Evolutionary conservation across 1,140 invertebrate species (phyloP).

Genomic region (Bombus confusus): DNA sequence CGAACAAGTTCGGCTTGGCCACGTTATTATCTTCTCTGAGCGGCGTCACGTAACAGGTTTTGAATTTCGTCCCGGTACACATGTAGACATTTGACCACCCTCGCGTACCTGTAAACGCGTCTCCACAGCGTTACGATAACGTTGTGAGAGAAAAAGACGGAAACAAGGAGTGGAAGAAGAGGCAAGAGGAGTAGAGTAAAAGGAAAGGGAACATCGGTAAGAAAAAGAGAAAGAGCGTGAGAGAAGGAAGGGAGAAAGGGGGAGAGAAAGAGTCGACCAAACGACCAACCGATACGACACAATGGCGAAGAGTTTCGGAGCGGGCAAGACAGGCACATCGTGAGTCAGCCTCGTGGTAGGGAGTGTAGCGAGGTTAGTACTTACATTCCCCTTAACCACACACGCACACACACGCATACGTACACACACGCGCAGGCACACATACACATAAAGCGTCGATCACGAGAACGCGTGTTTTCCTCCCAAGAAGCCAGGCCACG

Average conservation of each 20-base stretch:
- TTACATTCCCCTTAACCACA: slow-evolving; percentile 42
- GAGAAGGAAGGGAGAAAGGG: not conserved
- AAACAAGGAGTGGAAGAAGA: not conserved
- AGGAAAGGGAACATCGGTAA: not conserved
- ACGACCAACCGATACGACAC: slow-evolving; percentile 50
- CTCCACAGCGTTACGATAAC: not conserved
- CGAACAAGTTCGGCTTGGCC: slow-evolving; percentile 17
- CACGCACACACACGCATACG: no score
- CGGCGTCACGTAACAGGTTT: slow-evolving; percentile 53
- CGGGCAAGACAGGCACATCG: slow-evolving; percentile 42
- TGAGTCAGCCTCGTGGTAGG: slow-evolving; percentile 65
- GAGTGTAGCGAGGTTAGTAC: slow-evolving; percentile 57
- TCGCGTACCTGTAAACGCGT: slow-evolving; percentile 49
- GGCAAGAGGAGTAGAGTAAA: slow-evolving; percentile 17
- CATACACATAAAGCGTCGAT: not conserved
- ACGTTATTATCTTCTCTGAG: slow-evolving; percentile 29
- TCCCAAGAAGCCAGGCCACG: slow-evolving; percentile 46
- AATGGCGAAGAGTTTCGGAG: slow-evolving; percentile 59
- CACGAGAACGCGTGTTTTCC: slow-evolving; percentile 58
- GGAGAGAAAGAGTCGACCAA: slow-evolving; percentile 24
- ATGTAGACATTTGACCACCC: slow-evolving; percentile 53
- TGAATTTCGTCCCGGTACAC: slow-evolving; percentile 52
- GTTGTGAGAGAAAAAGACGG: not conserved
- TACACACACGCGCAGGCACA: no score
- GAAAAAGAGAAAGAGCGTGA: not conserved